Evolutionary conservation across 1,140 invertebrate genomes (phyloP), one percentile per base, ranked within the genome.

Genomic region (Saccostrea cuccullata): DNA sequence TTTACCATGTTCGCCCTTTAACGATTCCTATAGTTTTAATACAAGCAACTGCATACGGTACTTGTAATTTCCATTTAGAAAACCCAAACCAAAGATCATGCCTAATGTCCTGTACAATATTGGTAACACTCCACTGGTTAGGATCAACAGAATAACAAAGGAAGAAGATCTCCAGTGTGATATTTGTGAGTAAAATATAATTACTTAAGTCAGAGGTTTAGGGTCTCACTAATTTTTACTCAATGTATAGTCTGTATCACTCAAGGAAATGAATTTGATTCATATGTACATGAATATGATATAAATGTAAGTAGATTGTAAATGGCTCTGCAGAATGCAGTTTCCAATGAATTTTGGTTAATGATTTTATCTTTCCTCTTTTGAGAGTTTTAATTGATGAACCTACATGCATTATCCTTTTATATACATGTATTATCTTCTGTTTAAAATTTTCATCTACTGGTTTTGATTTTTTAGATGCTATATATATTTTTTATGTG

Each of bases 101-200:
- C 96, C 98, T 0, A 96, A 97, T 93, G 97, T 99, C 92, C 95
- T 99, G 9, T 95, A 97, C 91, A 96, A 97, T 17, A 98, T 99
- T 95, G 98, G 98, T 70, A 97, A 98, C 94, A 99, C 98, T 11
- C 99, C 99, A 3, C 92, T 99, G 85, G 97, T 99, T 1, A 96
- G 96, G 91, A 95, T 99, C 0, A 98, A 98, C 92, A 97, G 96
- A 91, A 98, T 99, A 92, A 97, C 98, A 11, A 96, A 97, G 94
- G 95, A 96, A 64, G 96, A 96, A 94, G 98, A 97, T 17, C 95
- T 99, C 2, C 96, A 98, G 95, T 99, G 98, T 95, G 97, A 99
- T 96, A 96, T 99, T 92, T 97, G 99, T 99, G 96, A 97, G 98
- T 94, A 30, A 55, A 36, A 40, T n/a, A n/a, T n/a, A n/a, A 60